Base-by-base conservation (phyloP, 2,113 vertebrate species). In the Dolichotis patagonum region DNA sequence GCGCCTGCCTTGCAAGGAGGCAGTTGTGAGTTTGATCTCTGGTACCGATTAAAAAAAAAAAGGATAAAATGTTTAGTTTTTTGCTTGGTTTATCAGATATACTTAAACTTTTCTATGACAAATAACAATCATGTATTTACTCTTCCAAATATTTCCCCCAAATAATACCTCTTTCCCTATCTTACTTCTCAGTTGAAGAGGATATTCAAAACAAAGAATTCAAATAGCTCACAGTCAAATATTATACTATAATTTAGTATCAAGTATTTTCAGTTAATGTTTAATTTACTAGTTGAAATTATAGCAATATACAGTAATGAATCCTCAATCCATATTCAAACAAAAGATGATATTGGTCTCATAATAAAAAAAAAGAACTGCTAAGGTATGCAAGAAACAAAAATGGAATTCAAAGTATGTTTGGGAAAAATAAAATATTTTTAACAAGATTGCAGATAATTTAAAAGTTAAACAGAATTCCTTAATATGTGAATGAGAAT, bases 201-300 rank as follows among this genome's bases (percentile, higher is more conserved):
- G 30, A 88, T 69, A 77, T 94, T 9, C 17, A 85, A 13, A 93
- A 56, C 60, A 84, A 30, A 75, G 1, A 41, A 93, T 94, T 95
- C 38, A 95, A 62, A 93, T 88, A 82, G 11, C 56, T 84, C 77
- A 69, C 3, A 75, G 69, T 91, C 49, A 85, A 52, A 56, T 75
- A 77, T 60, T 84, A 49, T 38, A 7, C 19, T 88, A 5, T 78
- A 94, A 75, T 52, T 96, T 86, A 95, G 75, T 73, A 73, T 11
- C 13, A 62, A 85, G 2, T 78, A 80, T 88, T 97, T 97, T 97
- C 46, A 90, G 77, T 83, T 88, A 43, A 43, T 88, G 49, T 52
- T 20, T 63, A 71, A 77, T 89, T 83, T 52, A 22, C 35, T 19
- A 85, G 43, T 95, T 92, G 24, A 96, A 88, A 93, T 75, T 94